phyloP scores from a whole-genome alignment of 2,888 invertebrate genomes.

The Conomelus anceps region DNA sequence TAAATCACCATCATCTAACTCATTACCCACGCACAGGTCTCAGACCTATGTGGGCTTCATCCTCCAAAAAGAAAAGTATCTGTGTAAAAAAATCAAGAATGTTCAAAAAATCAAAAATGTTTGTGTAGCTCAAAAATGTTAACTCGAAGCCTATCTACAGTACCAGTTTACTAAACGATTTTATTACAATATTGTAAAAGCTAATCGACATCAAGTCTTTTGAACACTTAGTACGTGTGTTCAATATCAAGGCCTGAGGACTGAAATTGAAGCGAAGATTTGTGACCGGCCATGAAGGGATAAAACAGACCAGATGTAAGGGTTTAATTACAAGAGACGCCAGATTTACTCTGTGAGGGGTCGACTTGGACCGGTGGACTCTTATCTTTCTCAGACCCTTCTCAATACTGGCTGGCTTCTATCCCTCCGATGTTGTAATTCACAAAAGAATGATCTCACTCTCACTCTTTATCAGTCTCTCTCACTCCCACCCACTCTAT shows the following conservation, averaged over 20 bases:
- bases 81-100: too few species aligned
- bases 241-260: not conserved
- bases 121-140: too few species aligned
- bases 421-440: not conserved
- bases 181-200: not conserved
- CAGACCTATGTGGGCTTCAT: too few species aligned
- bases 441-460: too few species aligned
- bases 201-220: not conserved
- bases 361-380: not conserved
- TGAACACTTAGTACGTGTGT: too few species aligned
- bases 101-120: too few species aligned
- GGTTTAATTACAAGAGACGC: not conserved
- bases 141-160: too few species aligned
- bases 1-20: too few species aligned
- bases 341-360: not conserved
- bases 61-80: too few species aligned
- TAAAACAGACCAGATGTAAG: not conserved
- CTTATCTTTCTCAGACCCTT: not conserved
- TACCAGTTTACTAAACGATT: not conserved
- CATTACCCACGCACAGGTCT: too few species aligned
- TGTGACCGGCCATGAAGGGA: not conserved
- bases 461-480: too few species aligned
- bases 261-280: not conserved
- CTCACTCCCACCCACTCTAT: not conserved
- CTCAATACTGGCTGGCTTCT: not conserved